Base-by-base conservation (phyloP, 2,888 invertebrate species). In the Bombylius major region DNA sequence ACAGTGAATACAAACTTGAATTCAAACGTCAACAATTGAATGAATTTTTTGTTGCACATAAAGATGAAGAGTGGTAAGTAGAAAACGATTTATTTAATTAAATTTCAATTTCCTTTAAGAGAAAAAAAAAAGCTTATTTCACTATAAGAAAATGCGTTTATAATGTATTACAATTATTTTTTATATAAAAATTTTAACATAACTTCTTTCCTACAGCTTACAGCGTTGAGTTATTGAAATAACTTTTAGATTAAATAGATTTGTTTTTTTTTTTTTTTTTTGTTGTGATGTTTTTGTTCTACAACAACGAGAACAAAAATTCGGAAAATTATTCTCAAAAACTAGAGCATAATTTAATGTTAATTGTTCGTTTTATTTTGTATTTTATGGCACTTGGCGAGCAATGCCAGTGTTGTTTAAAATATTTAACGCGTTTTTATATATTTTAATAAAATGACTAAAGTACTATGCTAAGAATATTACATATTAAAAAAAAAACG, bases 41-140 rank as follows among this genome's bases (percentile, higher is more conserved):
- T 76, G 96, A 98, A 73, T 99, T 99, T 78, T 99, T 99, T 77
- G 88, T 97, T 66, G 89, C 91, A 50, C 99, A 99, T 78, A 99
- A 99, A 77, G 98, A 99, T 69, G 98, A 99, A 76, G 99, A 99
- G 86, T 99, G 99, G 99, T 98, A 82, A 79, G 89, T 54, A 36
- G 33, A 44, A 44, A 44, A 13, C n/a, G 3, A 44, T 45, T 45
- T 45, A 39, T 9, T 9, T 39, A 39, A 11, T 39, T 7, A 2
- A 9, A 39, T 39, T 23, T 23, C 3, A 23, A 23, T 23, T 23
- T 23, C 23, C 23, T 23, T 23, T 23, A 23, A 23, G 23, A 23
- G 23, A 23, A 23, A 23, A 23, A 23, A 23, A 23, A 23, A 23
- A 23, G 3, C 23, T n/a, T 23, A 23, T 23, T 23, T 23, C 23